A percentile compares a stretch with the other conserved stretches of the same genome.
These are phyloP conservation scores for Psilopogon haemacephalus DNA, from an alignment of 2,113 vertebrate genomes.

Conservation along the genomic window DNA sequence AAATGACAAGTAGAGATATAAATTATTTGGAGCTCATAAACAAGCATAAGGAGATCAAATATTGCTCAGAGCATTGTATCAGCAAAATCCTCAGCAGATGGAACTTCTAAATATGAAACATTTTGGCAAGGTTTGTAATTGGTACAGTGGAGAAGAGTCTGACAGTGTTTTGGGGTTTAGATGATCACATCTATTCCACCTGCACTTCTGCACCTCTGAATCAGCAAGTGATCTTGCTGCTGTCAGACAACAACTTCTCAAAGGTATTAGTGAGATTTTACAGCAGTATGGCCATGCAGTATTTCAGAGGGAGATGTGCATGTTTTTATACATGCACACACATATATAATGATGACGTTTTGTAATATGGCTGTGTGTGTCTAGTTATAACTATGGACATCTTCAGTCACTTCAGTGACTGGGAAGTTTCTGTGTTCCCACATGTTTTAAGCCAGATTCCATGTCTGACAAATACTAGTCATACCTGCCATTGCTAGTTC, in stretches of 20 bases:
- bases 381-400: not conserved
- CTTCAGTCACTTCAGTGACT: not conserved
- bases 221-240: not conserved
- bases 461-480: constrained; percentile 33
- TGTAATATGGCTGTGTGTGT: not conserved
- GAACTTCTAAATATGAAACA: not conserved
- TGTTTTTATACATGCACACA: not conserved
- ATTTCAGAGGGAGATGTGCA: not conserved
- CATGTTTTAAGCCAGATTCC: constrained; percentile 15
- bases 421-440: constrained; percentile 16
- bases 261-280: not conserved
- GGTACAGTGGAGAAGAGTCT: not conserved
- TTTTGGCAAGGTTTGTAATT: not conserved
- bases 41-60: not conserved
- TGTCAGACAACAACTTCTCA: not conserved
- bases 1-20: not conserved
- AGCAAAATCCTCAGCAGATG: not conserved
- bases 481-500: constrained; percentile 34
- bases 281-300: not conserved
- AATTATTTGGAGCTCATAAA: not conserved
- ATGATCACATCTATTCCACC: not conserved
- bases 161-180: not conserved
- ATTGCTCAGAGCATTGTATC: not conserved
- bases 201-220: not conserved
- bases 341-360: not conserved